Conservation (phyloP, 2,797 vertebrate species). For the Enteromius treurensis region DNA sequence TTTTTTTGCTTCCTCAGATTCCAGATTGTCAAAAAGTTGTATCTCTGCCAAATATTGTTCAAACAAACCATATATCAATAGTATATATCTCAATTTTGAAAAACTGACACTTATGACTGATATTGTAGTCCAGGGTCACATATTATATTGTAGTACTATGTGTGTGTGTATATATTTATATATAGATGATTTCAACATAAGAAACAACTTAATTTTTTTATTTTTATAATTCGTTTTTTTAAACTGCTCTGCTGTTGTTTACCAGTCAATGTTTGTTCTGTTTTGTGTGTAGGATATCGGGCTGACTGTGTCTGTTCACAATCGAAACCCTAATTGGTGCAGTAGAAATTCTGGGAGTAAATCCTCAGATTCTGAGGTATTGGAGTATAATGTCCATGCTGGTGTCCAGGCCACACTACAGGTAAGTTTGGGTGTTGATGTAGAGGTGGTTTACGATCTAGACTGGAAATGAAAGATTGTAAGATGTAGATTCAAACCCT, state of each 20-base stretch:
- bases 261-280: not conserved
- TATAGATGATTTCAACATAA: not conserved
- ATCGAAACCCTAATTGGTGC: conserved; percentile 76
- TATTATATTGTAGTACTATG: too few species aligned
- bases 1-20: too few species aligned
- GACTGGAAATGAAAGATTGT: not conserved
- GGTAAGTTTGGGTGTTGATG: conserved; percentile 71
- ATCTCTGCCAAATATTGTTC: too few species aligned
- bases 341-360: conserved; percentile 79
- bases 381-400: conserved; percentile 88
- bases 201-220: too few species aligned
- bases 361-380: conserved; percentile 77
- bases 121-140: too few species aligned
- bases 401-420: conserved; percentile 93
- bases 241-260: not conserved
- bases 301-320: conserved; percentile 68
- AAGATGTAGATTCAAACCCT: not conserved
- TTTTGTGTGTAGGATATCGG: conserved; percentile 73
- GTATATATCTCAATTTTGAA: too few species aligned
- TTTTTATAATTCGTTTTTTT: not conserved
- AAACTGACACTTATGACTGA: too few species aligned
- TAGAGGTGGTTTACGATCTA: not conserved
- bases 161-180: too few species aligned
- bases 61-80: too few species aligned
- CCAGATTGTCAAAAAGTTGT: too few species aligned